Percentiles rank a stretch among this genome's conserved stretches.
These are phyloP conservation scores for Lophochroa leadbeateri DNA, from an alignment of 2,113 vertebrate genomes.

Conservation along the genomic window DNA sequence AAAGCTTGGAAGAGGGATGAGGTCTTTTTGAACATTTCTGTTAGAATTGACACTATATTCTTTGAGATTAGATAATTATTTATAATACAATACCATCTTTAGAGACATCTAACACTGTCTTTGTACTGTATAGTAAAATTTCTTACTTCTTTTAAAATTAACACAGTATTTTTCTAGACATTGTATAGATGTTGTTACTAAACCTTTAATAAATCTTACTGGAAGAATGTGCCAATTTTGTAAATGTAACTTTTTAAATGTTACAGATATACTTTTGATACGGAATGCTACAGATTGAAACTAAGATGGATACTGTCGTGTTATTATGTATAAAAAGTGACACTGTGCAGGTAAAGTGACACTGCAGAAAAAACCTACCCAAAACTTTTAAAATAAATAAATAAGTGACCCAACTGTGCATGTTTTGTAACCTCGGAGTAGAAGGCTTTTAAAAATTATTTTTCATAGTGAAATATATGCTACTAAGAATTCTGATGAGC, in stretches of 20 bases:
- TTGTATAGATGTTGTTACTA: conserved; percentile 30
- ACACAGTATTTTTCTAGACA: conserved; percentile 58
- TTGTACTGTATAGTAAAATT: conserved; percentile 23
- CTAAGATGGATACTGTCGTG: neutral
- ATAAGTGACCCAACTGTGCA: neutral
- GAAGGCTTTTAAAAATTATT: neutral
- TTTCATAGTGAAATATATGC: neutral
- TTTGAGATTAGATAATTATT: conserved; percentile 21
- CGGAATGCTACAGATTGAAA: conserved; percentile 18
- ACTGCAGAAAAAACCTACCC: neutral
- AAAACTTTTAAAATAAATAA: neutral
- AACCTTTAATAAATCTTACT: conserved; percentile 15
- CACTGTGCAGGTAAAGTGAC: neutral
- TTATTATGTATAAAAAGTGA: neutral
- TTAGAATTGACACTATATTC: conserved; percentile 24
- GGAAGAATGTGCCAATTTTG: conserved; percentile 18
- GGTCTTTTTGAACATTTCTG: conserved; percentile 33
- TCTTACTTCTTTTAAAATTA: conserved; percentile 17
- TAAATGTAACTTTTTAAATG: conserved; percentile 51
- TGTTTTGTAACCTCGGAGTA: neutral
- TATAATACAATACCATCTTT: conserved; percentile 7
- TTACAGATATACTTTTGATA: conserved; percentile 33
- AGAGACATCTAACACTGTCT: neutral
- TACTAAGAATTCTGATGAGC: neutral
- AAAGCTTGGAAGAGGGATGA: neutral